Evolutionary conservation across 2,888 invertebrate species (phyloP).

Genomic region (Scaptomyza cyrtandrae): DNA sequence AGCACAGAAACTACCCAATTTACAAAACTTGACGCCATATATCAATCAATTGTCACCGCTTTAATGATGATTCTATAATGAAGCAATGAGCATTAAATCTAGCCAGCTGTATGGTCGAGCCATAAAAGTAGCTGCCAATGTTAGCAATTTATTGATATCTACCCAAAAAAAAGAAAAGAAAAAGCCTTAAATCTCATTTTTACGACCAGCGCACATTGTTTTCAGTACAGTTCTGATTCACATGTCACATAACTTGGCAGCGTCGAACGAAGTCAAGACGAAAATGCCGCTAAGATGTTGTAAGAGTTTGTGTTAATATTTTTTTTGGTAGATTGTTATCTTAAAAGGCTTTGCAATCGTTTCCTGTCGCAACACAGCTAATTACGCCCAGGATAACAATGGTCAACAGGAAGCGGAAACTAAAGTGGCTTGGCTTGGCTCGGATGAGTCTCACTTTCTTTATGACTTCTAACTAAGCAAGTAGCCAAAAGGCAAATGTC

Average conservation of each 20-base stretch:
- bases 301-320: constrained; percentile 11
- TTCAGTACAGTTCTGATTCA: too few relatives aligned
- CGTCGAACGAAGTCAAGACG: not conserved
- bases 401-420: constrained; percentile 74
- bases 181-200: too few relatives aligned
- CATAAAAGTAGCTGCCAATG: constrained; percentile 31
- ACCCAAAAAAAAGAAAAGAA: too few relatives aligned
- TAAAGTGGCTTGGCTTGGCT: constrained; percentile 60
- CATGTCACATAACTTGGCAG: too few relatives aligned
- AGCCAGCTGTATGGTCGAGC: constrained; percentile 48
- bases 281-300: constrained; percentile 9
- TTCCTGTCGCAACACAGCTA: constrained; percentile 65
- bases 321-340: constrained; percentile 31
- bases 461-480: constrained; percentile 49
- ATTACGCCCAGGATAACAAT: constrained; percentile 70
- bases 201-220: too few relatives aligned
- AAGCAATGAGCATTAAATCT: constrained; percentile 43
- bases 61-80: constrained; percentile 65
- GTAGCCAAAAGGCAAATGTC: constrained; percentile 50
- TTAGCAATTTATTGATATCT: constrained; percentile 11
- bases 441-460: constrained; percentile 46
- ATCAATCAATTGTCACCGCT: constrained; percentile 70
- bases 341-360: constrained; percentile 40
- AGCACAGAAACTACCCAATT: constrained; percentile 13
- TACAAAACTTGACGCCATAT: constrained; percentile 35